Conservation (phyloP, 2,888 invertebrate genomes). For the Drosophila maculinotata region DNA sequence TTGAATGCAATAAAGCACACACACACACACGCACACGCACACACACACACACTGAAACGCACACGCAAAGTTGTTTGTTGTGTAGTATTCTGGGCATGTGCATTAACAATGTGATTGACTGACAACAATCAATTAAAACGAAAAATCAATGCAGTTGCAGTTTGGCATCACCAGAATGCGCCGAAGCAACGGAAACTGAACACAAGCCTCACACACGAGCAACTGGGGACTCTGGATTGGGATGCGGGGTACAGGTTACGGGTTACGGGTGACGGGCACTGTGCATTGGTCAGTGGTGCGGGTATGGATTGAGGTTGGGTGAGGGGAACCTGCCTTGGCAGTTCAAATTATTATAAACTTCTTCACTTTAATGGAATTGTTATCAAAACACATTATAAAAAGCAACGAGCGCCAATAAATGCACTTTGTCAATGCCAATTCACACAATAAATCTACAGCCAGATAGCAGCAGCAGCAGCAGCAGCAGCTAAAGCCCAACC, state of each 20-base stretch:
- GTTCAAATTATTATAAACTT: conserved; percentile 81
- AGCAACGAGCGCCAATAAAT: conserved; percentile 76
- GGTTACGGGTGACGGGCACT: too few relatives aligned
- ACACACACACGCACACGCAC: conserved; percentile 18
- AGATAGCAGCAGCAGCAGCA: conserved; percentile 72
- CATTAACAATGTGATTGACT: conserved; percentile 77
- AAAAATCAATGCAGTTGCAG: conserved; percentile 67
- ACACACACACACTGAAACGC: background rate
- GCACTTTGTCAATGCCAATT: conserved; percentile 84
- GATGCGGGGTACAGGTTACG: too few relatives aligned
- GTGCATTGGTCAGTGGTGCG: too few relatives aligned
- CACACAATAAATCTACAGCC: conserved; percentile 83
- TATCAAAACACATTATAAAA: conserved; percentile 80
- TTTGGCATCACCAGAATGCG: conserved; percentile 62
- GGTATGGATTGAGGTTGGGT: too few relatives aligned
- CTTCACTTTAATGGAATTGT: conserved; percentile 83
- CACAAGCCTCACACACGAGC: background rate
- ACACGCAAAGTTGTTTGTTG: conserved; percentile 20
- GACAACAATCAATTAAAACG: conserved; percentile 77
- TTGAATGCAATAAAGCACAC: conserved; percentile 77
- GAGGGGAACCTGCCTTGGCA: conserved; percentile 57
- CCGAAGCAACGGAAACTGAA: conserved; percentile 48
- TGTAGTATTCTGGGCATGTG: conserved; percentile 67
- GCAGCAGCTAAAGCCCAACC: conserved; percentile 34
- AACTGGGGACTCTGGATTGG: too few relatives aligned